phyloP scores from a whole-genome alignment of 2,888 invertebrate species.

The Aphidius colemani region DNA sequence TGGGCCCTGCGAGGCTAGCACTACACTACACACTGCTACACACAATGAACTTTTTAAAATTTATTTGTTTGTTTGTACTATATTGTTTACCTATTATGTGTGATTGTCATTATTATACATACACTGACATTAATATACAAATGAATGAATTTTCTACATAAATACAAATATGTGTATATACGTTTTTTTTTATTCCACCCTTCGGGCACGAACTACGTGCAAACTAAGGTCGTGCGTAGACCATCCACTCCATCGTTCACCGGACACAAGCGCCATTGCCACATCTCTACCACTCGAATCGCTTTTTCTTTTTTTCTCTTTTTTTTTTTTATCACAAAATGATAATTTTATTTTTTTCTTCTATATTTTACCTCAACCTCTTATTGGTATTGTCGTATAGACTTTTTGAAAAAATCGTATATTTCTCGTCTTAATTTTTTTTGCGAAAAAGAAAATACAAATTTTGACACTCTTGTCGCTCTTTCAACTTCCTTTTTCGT shows the following conservation, averaged over 20 bases:
- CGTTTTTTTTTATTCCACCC: constrained; percentile 25
- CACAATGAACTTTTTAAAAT: background rate
- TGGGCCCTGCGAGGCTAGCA: constrained; percentile 13
- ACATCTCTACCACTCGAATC: constrained; percentile 39
- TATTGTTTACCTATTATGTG: too few species aligned
- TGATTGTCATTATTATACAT: too few species aligned
- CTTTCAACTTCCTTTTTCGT: too few species aligned
- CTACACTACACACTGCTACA: background rate
- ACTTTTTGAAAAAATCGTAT: constrained; percentile 1
- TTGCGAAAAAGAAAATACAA: background rate
- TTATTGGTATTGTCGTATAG: background rate
- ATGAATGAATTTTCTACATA: constrained; percentile 12
- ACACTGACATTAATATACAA: background rate
- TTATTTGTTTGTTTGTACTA: too few species aligned
- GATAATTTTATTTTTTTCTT: constrained; percentile 17
- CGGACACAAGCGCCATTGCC: constrained; percentile 51
- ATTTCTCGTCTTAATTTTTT: background rate
- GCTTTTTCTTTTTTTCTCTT: constrained; percentile 27
- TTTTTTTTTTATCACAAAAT: constrained; percentile 27
- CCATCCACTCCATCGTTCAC: constrained; percentile 40
- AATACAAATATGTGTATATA: background rate
- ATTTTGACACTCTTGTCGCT: too few species aligned
- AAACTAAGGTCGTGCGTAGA: constrained; percentile 34
- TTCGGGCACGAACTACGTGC: constrained; percentile 42
- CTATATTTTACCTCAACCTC: constrained; percentile 13